Evolutionary conservation across 2,797 vertebrate species (phyloP).

Genomic region (Coluber constrictor): DNA sequence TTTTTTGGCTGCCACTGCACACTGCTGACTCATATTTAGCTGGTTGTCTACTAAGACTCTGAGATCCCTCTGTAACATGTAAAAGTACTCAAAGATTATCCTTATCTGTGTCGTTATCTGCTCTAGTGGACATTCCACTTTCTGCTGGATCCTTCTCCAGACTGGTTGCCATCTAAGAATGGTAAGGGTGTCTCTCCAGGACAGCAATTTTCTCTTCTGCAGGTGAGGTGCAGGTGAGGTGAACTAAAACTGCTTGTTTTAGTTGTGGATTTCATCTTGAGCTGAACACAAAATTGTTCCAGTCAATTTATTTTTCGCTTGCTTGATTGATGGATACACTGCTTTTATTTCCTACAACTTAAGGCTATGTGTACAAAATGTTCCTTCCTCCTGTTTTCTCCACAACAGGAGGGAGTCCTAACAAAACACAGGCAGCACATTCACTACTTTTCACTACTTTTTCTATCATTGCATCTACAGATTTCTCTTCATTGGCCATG

Average conservation of each 20-base stretch:
- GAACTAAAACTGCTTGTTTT: not conserved
- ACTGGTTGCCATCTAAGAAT: not conserved
- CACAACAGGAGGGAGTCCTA: not conserved
- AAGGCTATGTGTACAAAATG: not conserved
- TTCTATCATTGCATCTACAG: not conserved
- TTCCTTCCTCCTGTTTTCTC: not conserved
- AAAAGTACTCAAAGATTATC: not conserved
- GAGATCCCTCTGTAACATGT: too few relatives aligned
- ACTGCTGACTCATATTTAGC: too few relatives aligned
- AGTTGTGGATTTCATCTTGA: not conserved
- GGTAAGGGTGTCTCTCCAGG: not conserved
- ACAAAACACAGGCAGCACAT: not conserved
- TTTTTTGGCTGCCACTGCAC: too few relatives aligned
- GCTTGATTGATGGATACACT: not conserved
- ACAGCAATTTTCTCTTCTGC: not conserved
- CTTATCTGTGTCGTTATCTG: not conserved
- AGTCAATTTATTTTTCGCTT: not conserved
- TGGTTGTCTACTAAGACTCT: too few relatives aligned
- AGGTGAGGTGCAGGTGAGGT: not conserved
- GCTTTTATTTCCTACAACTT: not conserved
- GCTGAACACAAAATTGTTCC: not conserved
- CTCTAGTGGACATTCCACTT: not conserved
- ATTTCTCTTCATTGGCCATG: not conserved
- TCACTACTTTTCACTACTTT: not conserved
- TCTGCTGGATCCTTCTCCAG: not conserved